These are phyloP conservation scores for Noctua janthina DNA, from an alignment of 2,888 invertebrate species.

Conservation along the genomic window DNA sequence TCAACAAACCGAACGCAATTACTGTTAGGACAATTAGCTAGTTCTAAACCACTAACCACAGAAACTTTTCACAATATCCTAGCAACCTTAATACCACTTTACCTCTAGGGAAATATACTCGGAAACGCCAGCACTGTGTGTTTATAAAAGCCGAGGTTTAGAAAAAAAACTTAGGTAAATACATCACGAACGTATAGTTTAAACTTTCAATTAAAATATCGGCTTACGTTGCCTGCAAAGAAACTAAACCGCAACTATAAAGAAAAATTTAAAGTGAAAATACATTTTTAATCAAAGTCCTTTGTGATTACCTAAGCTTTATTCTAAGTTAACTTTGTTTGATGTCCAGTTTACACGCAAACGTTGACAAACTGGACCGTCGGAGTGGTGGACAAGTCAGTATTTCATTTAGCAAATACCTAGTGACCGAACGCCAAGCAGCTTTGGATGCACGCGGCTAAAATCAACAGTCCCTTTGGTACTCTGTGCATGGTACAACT, in stretches of 20 bases:
- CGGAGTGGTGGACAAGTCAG: conserved; percentile 11
- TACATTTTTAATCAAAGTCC: conserved; percentile 21
- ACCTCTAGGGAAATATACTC: conserved; percentile 30
- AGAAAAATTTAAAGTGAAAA: conserved; percentile 41
- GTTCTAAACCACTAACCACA: conserved; percentile 17
- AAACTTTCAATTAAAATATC: conserved; percentile 46
- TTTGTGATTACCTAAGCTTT: conserved; percentile 33
- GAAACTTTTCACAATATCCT: conserved; percentile 33
- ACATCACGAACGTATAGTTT: conserved; percentile 23
- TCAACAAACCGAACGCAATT: conserved; percentile 22
- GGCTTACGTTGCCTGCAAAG: conserved; percentile 25
- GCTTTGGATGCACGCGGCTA: conserved; percentile 35
- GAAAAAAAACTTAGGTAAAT: conserved; percentile 4
- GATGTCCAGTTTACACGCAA: conserved; percentile 48
- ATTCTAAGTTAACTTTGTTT: conserved; percentile 26
- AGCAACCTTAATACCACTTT: conserved; percentile 11
- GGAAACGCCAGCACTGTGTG: neutral
- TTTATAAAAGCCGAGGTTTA: conserved; percentile 20
- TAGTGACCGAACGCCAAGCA: conserved; percentile 34
- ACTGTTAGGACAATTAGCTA: neutral
- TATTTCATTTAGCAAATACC: conserved; percentile 54
- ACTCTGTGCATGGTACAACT: conserved; percentile 9
- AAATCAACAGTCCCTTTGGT: conserved; percentile 44
- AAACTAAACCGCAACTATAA: conserved; percentile 15
- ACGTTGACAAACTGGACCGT: conserved; percentile 25